Evolutionary conservation across 1,140 invertebrate genomes (phyloP), one percentile per base, ranked within the genome.

Genomic region (Zaprionus africanus): DNA sequence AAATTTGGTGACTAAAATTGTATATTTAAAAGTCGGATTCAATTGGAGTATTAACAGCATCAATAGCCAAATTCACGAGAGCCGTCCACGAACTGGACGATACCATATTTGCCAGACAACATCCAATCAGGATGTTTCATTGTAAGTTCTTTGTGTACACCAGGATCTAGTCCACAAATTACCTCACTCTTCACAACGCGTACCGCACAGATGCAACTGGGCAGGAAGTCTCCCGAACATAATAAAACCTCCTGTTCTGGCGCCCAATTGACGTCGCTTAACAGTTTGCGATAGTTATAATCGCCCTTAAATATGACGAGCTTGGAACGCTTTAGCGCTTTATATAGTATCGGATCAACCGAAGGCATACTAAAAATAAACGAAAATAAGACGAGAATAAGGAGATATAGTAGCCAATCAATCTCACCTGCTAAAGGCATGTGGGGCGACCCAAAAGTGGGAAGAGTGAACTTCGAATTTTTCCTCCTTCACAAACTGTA

Each of bases 261-360:
- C 13, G 95, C 93, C 96, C 98, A 99, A 78, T 97, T 96, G 26
- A 96, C 94, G 92, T 99, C 99, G 0, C 96, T 97, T 15, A 98
- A 92, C 26, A 99, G 93, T 94, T 99, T 99, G 49, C 98, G 93
- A 93, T 99, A 99, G 93, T 99, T 99, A 6, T 99, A 93, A 92
- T 99, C 97, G 1, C 99, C 99, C 94, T 99, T 99, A 92, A 99
- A 98, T 81, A 99, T 95, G 1, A 98, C 81, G 0, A 98, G 93
- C 58, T 94, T 93, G 0, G 97, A 94, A 91, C 95, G 81, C 36
- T 94, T 93, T 9, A 99, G 93, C 67, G 95, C 94, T 34, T 92
- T 82, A 85, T 99, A 98, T 1, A 99, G 91, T 7, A 95, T 85
- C 9, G 95, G 94, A 75, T 96, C 95, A 9, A 94, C 90, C n/a